A percentile compares a stretch with the other conserved stretches of the same genome.
phyloP scores from a whole-genome alignment of 2,113 vertebrate genomes.

The Kryptolebias marmoratus region DNA sequence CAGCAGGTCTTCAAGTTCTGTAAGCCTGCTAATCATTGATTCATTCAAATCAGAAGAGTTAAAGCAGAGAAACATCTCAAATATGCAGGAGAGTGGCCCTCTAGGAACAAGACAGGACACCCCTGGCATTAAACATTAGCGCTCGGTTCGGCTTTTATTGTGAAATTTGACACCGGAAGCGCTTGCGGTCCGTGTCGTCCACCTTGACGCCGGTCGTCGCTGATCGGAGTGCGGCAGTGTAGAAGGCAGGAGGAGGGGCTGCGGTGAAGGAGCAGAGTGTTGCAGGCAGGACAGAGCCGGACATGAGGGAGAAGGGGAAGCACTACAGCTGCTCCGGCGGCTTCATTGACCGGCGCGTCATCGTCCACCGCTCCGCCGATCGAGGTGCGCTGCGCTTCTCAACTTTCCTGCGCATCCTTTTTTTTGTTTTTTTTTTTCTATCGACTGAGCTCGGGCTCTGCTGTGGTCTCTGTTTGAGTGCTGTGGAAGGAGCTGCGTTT shows the following conservation, averaged over 20 bases:
- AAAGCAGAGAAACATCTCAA: no score
- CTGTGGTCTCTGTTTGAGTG: slow-evolving; percentile 31
- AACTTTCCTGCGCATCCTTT: slow-evolving; percentile 18
- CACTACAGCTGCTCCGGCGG: slow-evolving; percentile 67
- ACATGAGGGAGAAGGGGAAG: slow-evolving; percentile 76
- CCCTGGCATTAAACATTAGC: no score
- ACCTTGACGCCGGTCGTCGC: slow-evolving; percentile 35
- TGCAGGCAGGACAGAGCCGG: slow-evolving; percentile 71
- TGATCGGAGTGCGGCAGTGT: slow-evolving; percentile 73
- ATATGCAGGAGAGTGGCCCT: no score
- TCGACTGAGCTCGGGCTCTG: slow-evolving; percentile 6
- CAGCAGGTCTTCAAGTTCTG: no score
- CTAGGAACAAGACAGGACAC: no score
- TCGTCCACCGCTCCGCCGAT: slow-evolving; percentile 78
- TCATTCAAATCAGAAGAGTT: no score
- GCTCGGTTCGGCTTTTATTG: slow-evolving; percentile 43
- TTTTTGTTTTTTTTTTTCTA: slow-evolving; percentile 2
- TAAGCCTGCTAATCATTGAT: no score
- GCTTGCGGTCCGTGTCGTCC: accelerated
- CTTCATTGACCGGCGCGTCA: slow-evolving; percentile 74
- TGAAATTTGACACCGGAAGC: slow-evolving; percentile 59
- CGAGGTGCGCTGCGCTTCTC: slow-evolving; percentile 66
- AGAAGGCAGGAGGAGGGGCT: slow-evolving; percentile 78
- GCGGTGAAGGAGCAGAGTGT: slow-evolving; percentile 75
- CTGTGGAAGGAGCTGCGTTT: slow-evolving; percentile 60